Base-by-base conservation (phyloP, 2,113 vertebrate species). In the Anthoscopus minutus region DNA sequence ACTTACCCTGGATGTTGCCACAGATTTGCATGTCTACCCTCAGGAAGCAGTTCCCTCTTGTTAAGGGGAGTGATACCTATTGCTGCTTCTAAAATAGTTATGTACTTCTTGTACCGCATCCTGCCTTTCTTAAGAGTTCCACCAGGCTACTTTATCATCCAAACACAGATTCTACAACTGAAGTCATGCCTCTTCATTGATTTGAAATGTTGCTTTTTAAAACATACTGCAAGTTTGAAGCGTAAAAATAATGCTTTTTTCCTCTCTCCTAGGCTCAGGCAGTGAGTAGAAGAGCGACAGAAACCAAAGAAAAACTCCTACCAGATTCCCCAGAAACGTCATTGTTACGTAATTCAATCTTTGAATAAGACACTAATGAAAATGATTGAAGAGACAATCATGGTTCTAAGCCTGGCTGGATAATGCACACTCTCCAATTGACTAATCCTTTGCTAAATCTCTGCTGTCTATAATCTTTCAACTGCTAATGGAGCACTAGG, bases 61-160 rank as follows among this genome's bases (percentile, higher is more conserved):
- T 99, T 99, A 77, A 99, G 98, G 25, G 99, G 99, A 38, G 99
- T 98, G 24, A 99, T 98, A 56, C 99, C 99, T 81, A 99, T 97
- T 1, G 99, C 99, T 24, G 98, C 99, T 96, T 99, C 99, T 98
- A 99, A 98, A 96, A 99, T 98, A 40, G 98, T 98, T 91, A 99
- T 98, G 33, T 99, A 99, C 96, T 99, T 99, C 98, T 99, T 99
- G 93, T 99, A 99, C 97, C 98, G 98, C 99, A 99, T 99, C 92
- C 97, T 97, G 93, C 61, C 81, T 93, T 69, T 94, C 80, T 91
- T 64, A 81, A n/a, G 58, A 66, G 73, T 80, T 94, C 66, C 74
- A 70, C 85, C 92, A 77, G 3, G 1, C 65, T 42, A 88, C 81
- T 70, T 74, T 87, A 67, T 42, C 31, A 86, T 89, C 96, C 91